Evolutionary conservation across 1,140 invertebrate species (phyloP).

Genomic region (Sitophilus oryzae): DNA sequence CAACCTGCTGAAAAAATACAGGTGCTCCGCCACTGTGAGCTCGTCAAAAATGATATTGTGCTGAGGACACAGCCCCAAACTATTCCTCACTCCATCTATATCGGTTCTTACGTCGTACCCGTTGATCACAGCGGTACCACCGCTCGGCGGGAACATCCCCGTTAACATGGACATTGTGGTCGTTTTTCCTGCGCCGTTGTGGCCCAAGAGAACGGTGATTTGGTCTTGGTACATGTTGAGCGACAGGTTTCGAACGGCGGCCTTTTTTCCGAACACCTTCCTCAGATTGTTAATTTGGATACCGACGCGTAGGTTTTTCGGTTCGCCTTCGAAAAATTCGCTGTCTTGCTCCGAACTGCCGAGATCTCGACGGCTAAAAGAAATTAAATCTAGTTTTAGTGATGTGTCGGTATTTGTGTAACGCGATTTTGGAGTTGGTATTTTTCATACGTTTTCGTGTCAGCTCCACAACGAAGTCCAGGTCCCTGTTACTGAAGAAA

Average conservation of each 20-base stretch:
- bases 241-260: conserved; percentile 50
- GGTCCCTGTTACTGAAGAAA: too few relatives aligned
- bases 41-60: conserved; percentile 91
- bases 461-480: too few relatives aligned
- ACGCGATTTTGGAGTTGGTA: too few relatives aligned
- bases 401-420: too few relatives aligned
- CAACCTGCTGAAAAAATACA: conserved; percentile 77
- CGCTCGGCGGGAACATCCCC: conserved; percentile 58
- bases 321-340: conserved; percentile 31
- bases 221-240: conserved; percentile 64
- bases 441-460: too few relatives aligned
- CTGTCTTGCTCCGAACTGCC: conserved; percentile 13
- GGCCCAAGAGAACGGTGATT: conserved; percentile 71
- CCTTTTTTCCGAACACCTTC: conserved; percentile 54
- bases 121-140: conserved; percentile 62
- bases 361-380: conserved; percentile 15
- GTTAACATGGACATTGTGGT: conserved; percentile 79
- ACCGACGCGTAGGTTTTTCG: conserved; percentile 48
- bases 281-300: conserved; percentile 57
- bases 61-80: conserved; percentile 87
- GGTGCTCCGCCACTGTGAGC: conserved; percentile 83
- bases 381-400: too few relatives aligned
- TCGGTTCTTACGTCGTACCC: conserved; percentile 60
- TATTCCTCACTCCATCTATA: conserved; percentile 55
- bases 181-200: conserved; percentile 65